Percentiles rank a stretch among this genome's conserved stretches.
Conservation (phyloP, 2,888 invertebrate species). For the Crossocerus cetratus region DNA sequence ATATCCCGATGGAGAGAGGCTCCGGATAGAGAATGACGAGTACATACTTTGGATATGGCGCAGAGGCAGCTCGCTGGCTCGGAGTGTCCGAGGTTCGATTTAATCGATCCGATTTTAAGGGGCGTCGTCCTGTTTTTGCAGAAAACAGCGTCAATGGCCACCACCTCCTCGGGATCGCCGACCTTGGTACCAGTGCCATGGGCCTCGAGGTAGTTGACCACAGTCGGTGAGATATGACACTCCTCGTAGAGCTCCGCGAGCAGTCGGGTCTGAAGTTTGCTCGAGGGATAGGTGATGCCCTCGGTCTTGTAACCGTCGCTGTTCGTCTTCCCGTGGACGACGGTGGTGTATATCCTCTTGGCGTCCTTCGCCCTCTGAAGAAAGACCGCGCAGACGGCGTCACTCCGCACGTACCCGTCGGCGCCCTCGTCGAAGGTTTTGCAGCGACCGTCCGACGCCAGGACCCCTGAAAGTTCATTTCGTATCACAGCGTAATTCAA, state of each 20-base stretch:
- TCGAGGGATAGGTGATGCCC: slow-evolving; percentile 74
- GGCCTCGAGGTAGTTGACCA: slow-evolving; percentile 83
- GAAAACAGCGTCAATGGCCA: slow-evolving; percentile 88
- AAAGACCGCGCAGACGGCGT: slow-evolving; percentile 84
- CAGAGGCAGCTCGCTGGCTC: slow-evolving; percentile 92
- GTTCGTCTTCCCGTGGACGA: slow-evolving; percentile 81
- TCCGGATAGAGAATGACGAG: not conserved
- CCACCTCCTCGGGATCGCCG: slow-evolving; percentile 95
- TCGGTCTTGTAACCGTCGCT: slow-evolving; percentile 79
- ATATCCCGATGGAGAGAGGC: not conserved
- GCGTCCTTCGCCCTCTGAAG: slow-evolving; percentile 83
- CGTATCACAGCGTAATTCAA: too few species aligned
- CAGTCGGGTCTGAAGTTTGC: slow-evolving; percentile 68
- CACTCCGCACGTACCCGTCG: slow-evolving; percentile 90
- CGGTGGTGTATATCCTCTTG: slow-evolving; percentile 78
- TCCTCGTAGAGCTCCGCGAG: slow-evolving; percentile 81
- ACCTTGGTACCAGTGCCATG: slow-evolving; percentile 88
- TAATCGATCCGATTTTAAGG: slow-evolving; percentile 92
- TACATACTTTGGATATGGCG: slow-evolving; percentile 90
- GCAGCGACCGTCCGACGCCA: slow-evolving; percentile 91
- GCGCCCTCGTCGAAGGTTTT: slow-evolving; percentile 93
- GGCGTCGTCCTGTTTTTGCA: slow-evolving; percentile 87
- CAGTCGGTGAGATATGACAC: slow-evolving; percentile 79
- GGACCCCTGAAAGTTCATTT: slow-evolving; percentile 79
- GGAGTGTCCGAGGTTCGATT: slow-evolving; percentile 95